Evolutionary conservation across 2,888 invertebrate genomes (phyloP), one percentile per base, ranked within the genome.

Genomic region (Herminia tarsipennalis): DNA sequence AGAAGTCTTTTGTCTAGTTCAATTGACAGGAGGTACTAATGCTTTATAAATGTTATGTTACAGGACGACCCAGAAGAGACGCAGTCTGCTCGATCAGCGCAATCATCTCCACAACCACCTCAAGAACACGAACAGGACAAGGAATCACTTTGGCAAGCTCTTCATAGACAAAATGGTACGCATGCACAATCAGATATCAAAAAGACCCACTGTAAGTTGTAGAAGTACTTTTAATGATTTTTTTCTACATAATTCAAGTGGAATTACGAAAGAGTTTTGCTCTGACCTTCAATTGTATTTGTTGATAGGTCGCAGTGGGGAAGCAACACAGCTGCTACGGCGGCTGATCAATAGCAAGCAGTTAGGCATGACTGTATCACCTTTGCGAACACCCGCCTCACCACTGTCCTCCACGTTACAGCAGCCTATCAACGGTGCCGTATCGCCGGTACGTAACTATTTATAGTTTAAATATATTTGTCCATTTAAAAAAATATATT

Each of bases 301-400:
- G 16, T 37, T n/a, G 21, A 17, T 79, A 92, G 92, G 92, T 59
- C 92, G 93, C 33, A 93, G 93, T 42, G 95, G 94, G 13, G 95
- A 95, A 78, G 95, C 96, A 27, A 95, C 95, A 44, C 95, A 96
- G 77, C 82, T 96, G 27, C 86, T 96, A 16, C 91, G 95, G 61
- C 94, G 95, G 70, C 88, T 96, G 70, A 96, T 96, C 70, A 95
- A 94, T 78, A 95, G 95, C 83, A 93, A 95, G 66, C 94, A 95
- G 70, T 92, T 96, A 55, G 95, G 94, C 32, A 94, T 94, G 86
- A 94, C 95, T 14, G 93, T 94, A 62, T 92, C 94, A 0, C 93
- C 94, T 10, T 70, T 90, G 10, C 68, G 89, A 6, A 66, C 82
- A 9, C 55, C 84, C 44, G 70, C 83, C 1, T 82, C 88, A n/a